These are phyloP conservation scores for Eptesicus fuscus DNA, from an alignment of 2,113 vertebrate species.

Conservation along the genomic window DNA sequence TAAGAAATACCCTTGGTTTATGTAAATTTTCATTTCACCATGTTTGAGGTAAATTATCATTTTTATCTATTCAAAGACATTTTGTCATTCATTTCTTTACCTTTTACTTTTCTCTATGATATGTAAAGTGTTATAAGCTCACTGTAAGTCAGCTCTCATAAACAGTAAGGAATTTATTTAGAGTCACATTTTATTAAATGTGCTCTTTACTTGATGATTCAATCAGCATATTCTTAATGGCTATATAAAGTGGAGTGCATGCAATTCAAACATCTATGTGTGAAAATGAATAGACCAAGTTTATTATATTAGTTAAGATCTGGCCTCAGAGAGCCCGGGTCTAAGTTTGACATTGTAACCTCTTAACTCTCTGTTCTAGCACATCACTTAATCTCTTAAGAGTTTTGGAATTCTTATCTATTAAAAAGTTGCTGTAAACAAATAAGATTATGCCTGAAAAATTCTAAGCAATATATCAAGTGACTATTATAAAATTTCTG, in stretches of 20 bases:
- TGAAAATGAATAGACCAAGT: not conserved
- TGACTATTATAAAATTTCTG: not conserved
- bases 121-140: not conserved
- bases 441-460: not conserved
- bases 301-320: not conserved
- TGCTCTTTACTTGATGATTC: not conserved
- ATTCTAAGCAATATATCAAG: not conserved
- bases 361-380: not conserved
- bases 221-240: not conserved
- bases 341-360: not conserved
- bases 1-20: not conserved
- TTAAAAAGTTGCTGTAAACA: not conserved
- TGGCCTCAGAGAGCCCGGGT: not conserved
- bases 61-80: not conserved
- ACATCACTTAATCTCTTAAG: not conserved
- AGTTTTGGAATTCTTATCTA: not conserved
- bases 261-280: not conserved
- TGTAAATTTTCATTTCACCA: not conserved
- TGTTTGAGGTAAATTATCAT: not conserved
- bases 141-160: not conserved
- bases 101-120: not conserved
- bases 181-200: not conserved
- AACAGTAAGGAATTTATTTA: not conserved
- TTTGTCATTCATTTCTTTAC: not conserved
- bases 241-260: not conserved